Percentiles rank a stretch among this genome's conserved stretches.
Evolutionary conservation across 2,797 vertebrate species (phyloP).

Genomic region (Coilia nasus): DNA sequence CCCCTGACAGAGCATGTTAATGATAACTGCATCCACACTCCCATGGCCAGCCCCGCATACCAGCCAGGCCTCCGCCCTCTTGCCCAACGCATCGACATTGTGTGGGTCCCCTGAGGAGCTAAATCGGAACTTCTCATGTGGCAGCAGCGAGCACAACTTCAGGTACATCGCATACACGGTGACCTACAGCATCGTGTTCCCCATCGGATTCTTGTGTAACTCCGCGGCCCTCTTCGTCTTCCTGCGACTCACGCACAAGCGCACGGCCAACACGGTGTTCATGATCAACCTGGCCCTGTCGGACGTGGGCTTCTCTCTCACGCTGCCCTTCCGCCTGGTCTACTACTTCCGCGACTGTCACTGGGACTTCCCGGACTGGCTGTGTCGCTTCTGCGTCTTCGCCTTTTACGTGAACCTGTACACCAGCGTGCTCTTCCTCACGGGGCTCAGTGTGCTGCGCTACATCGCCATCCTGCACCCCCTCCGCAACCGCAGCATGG

Average conservation of each 20-base stretch:
- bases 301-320: conserved; percentile 70
- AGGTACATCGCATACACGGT: conserved; percentile 65
- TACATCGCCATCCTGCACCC: conserved; percentile 67
- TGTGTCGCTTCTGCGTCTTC: conserved; percentile 70
- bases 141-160: conserved; percentile 52
- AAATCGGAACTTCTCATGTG: conserved; percentile 10
- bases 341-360: conserved; percentile 62
- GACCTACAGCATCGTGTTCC: conserved; percentile 67
- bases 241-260: conserved; percentile 47
- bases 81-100: background rate
- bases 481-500: conserved; percentile 25
- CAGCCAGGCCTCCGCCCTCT: background rate
- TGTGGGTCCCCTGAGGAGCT: background rate
- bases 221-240: conserved; percentile 62
- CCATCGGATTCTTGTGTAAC: conserved; percentile 67
- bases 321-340: conserved; percentile 69
- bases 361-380: conserved; percentile 70
- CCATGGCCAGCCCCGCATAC: background rate
- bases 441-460: conserved; percentile 68
- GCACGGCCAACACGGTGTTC: conserved; percentile 62
- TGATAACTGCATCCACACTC: conserved; percentile 31
- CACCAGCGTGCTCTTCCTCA: conserved; percentile 76
- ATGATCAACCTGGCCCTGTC: conserved; percentile 75
- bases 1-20: background rate
- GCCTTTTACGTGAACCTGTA: conserved; percentile 76